Evolutionary conservation across 2,113 vertebrate species (phyloP).

Genomic region (Ptilonorhynchus violaceus): DNA sequence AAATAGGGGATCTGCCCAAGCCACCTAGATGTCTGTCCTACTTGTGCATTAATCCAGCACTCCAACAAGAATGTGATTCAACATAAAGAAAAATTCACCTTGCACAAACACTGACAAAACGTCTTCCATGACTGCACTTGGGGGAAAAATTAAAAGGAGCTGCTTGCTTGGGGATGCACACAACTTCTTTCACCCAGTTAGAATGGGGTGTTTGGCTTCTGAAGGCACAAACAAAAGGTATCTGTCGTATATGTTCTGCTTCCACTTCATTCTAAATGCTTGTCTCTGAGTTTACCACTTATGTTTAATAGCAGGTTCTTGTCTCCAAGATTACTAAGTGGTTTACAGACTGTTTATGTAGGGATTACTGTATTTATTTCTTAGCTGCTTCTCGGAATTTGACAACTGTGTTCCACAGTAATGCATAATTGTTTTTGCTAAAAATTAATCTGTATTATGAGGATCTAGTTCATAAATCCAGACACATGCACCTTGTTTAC

Average conservation of each 20-base stretch:
- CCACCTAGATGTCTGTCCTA: neutral
- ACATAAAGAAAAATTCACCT: neutral
- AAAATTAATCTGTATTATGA: neutral
- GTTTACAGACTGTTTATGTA: neutral
- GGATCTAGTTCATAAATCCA: neutral
- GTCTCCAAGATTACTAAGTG: neutral
- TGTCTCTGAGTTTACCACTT: neutral
- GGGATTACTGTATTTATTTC: neutral
- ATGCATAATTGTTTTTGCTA: neutral
- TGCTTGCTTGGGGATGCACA: neutral
- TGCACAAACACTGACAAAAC: neutral
- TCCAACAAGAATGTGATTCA: accelerated
- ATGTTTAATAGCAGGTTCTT: neutral
- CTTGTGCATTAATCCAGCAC: neutral
- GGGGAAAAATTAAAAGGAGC: neutral
- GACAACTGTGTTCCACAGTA: neutral
- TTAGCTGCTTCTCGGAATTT: neutral
- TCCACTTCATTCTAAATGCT: neutral
- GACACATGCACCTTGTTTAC: neutral
- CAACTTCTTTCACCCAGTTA: neutral
- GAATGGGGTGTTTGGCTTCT: neutral
- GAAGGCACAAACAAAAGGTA: neutral
- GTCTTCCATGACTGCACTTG: neutral
- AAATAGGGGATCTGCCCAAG: neutral
- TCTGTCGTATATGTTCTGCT: neutral